A percentile compares a stretch with the other conserved stretches of the same genome.
phyloP scores from a whole-genome alignment of 2,888 invertebrate genomes.

The Drosophila fungiperda region DNA sequence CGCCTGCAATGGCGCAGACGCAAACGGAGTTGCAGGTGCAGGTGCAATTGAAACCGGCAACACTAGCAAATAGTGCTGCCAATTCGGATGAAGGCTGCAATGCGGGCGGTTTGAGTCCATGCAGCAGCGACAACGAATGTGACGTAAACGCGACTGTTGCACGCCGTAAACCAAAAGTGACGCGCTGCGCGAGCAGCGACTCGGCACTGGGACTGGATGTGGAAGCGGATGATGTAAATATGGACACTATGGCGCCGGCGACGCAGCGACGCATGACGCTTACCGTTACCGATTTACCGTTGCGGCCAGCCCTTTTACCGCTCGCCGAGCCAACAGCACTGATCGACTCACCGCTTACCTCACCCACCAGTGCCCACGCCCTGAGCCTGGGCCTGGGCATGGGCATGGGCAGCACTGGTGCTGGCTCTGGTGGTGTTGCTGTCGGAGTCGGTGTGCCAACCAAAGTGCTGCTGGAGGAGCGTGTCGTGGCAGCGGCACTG shows the following conservation, averaged over 20 bases:
- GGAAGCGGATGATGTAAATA: conserved; percentile 70
- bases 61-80: conserved; percentile 56
- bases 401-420: neutral
- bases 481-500: conserved; percentile 86
- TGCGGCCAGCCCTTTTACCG: conserved; percentile 83
- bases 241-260: conserved; percentile 35
- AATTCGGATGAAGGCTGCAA: conserved; percentile 84
- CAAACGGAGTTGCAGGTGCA: conserved; percentile 5
- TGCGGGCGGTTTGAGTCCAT: conserved; percentile 81
- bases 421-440: neutral
- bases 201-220: conserved; percentile 84
- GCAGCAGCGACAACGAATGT: conserved; percentile 80
- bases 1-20: conserved; percentile 11
- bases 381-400: conserved; percentile 3
- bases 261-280: conserved; percentile 83
- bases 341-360: conserved; percentile 81
- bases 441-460: conserved; percentile 73
- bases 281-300: conserved; percentile 84
- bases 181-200: conserved; percentile 84
- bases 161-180: conserved; percentile 78
- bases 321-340: conserved; percentile 84
- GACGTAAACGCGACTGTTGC: conserved; percentile 48
- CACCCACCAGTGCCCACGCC: conserved; percentile 50
- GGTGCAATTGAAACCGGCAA: conserved; percentile 38
- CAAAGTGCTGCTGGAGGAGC: conserved; percentile 87